Conservation (phyloP, 2,797 vertebrate genomes). For the Catharus ustulatus region DNA sequence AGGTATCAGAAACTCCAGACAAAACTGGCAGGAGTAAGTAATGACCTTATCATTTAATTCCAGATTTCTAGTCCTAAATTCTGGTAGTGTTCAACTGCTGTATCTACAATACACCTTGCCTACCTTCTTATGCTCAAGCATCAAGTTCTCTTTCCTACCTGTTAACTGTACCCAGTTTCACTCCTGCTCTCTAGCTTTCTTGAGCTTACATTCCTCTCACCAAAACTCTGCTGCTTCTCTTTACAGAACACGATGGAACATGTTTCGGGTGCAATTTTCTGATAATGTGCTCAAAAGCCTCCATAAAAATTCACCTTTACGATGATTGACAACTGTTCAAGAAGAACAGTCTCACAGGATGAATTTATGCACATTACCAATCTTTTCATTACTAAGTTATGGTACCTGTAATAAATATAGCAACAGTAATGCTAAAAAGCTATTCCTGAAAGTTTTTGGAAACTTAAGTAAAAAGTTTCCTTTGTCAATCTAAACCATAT, state of each 20-base stretch:
- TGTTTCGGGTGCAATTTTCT: neutral
- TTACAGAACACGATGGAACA: neutral
- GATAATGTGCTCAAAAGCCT: neutral
- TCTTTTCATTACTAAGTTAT: constrained; percentile 49
- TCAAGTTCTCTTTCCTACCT: neutral
- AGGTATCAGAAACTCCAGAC: neutral
- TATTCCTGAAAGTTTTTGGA: neutral
- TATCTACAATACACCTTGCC: neutral
- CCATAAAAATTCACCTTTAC: constrained; percentile 21
- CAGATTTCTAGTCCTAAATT: neutral
- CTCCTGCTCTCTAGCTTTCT: neutral
- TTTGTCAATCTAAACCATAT: neutral
- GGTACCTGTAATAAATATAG: constrained; percentile 33
- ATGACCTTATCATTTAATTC: neutral
- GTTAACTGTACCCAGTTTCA: neutral
- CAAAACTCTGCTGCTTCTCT: neutral
- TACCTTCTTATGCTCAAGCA: neutral
- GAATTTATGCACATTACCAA: constrained; percentile 31
- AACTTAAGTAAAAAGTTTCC: constrained; percentile 7
- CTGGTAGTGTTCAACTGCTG: neutral
- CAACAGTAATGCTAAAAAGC: constrained; percentile 25
- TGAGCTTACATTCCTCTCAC: neutral
- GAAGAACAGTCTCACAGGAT: constrained; percentile 26
- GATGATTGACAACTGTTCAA: neutral
- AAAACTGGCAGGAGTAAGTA: neutral